Evolutionary conservation across 2,113 vertebrate species (phyloP), one percentile per base, ranked within the genome.

Genomic region (Rutilus rutilus): DNA sequence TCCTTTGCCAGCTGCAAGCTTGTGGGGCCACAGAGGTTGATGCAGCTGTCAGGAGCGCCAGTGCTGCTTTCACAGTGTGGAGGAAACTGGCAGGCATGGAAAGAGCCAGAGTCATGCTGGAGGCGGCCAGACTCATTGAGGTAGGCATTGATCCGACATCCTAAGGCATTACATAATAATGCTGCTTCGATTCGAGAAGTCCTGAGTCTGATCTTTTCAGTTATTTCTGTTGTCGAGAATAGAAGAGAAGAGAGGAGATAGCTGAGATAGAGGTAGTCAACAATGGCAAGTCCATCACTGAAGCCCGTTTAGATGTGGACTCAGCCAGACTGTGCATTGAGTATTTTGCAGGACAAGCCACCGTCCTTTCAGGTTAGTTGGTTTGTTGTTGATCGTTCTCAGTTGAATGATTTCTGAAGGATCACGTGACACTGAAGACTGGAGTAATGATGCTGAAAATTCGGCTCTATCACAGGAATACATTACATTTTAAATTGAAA

Each of bases 241-340:
- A 89, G 93, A 96, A 94, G 94, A 97, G 88, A 89, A 95, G 91
- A 91, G 96, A 97, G 2, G 96, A 97, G 80, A 96, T 99, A 12
- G 98, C 97, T 17, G 93, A 94, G 36, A 65, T 96, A 87, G 98
- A 99, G 91, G 96, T 96, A 54, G 93, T 97, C 91, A 97, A 98
- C 91, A 99, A 99, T 0, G 98, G 98, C 36, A 99, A 99, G 88
- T 97, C 97, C 67, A 94, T 99, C 91, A 96, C 96, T 2, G 98
- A 99, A 90, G 97, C 98, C 30, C 93, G 93, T 78, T 84, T 95
- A 90, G 98, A 99, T 76, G 92, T 99, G 0, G 97, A 98, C 65
- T 90, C 94, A 59, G 96, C 94, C 33, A 97, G 97, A 95, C 94
- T 97, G 87, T 96, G 95, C 90, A 92, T 98, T 83, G 97, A 99